These are phyloP conservation scores for Microctonus brassicae DNA, from an alignment of 2,888 invertebrate species.

Conservation along the genomic window DNA sequence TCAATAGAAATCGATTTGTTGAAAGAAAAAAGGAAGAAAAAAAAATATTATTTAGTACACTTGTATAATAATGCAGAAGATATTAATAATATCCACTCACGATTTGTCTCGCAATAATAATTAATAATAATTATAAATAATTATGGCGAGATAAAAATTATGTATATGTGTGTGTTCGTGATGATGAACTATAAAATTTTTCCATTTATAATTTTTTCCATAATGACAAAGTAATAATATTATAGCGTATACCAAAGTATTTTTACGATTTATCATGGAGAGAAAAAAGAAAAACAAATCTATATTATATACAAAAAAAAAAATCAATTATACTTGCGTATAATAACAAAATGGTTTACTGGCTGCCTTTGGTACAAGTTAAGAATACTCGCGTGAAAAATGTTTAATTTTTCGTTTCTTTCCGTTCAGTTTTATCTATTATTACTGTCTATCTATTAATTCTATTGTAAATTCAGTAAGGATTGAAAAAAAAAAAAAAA, in stretches of 20 bases:
- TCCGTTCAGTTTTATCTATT: not conserved
- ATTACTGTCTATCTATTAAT: not conserved
- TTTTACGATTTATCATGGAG: slow-evolving; percentile 12
- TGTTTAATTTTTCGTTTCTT: not conserved
- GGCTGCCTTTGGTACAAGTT: slow-evolving; percentile 45
- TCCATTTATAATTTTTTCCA: slow-evolving; percentile 37
- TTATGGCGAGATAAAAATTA: slow-evolving; percentile 37
- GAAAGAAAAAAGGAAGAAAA: too few relatives aligned
- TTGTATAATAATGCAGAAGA: not conserved
- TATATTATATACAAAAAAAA: slow-evolving; percentile 41
- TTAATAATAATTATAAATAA: slow-evolving; percentile 6
- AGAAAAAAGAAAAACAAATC: slow-evolving; percentile 13
- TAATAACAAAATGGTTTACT: slow-evolving; percentile 39
- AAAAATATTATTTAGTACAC: not conserved
- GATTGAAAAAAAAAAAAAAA: slow-evolving; percentile 13
- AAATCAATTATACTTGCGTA: slow-evolving; percentile 25
- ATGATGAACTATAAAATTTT: slow-evolving; percentile 43
- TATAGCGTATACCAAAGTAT: slow-evolving; percentile 18
- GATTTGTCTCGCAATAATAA: not conserved
- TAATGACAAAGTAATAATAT: slow-evolving; percentile 37
- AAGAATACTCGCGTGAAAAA: slow-evolving; percentile 42
- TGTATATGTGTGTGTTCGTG: slow-evolving; percentile 20
- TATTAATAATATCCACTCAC: not conserved
- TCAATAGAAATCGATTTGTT: slow-evolving; percentile 1
- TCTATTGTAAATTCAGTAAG: not conserved